Evolutionary conservation across 2,888 invertebrate species (phyloP).

Genomic region (Brenthis daphne): DNA sequence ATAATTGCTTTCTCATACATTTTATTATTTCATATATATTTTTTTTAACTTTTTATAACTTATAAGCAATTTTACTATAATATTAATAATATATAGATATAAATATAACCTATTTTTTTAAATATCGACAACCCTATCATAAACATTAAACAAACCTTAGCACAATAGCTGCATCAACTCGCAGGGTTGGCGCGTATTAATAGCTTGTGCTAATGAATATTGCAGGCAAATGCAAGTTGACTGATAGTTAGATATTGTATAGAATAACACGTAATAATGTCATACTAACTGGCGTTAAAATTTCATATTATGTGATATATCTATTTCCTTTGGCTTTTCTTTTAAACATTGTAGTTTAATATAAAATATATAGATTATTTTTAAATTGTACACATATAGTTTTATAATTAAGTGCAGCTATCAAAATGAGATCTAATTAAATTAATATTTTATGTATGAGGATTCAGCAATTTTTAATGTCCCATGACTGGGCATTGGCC

Average conservation of each 20-base stretch:
- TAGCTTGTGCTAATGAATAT: conserved; percentile 75
- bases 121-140: conserved; percentile 56
- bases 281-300: neutral
- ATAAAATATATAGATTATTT: neutral
- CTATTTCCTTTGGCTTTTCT: neutral
- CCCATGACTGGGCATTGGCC: too few species aligned
- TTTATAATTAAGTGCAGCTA: too few species aligned
- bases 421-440: too few species aligned
- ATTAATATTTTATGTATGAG: too few species aligned
- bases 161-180: conserved; percentile 73
- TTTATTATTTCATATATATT: too few species aligned
- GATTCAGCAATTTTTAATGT: too few species aligned
- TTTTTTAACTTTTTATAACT: too few species aligned
- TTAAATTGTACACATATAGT: too few species aligned
- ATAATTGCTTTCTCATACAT: too few species aligned
- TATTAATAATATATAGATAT: too few species aligned
- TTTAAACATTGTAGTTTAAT: neutral
- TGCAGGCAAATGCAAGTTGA: conserved; percentile 73
- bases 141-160: conserved; percentile 61
- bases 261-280: neutral
- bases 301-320: too few species aligned
- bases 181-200: conserved; percentile 73
- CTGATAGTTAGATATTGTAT: conserved; percentile 40
- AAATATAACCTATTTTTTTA: neutral
- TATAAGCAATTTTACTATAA: too few species aligned